Evolutionary conservation across 2,797 vertebrate species (phyloP).

Genomic region (Champsocephalus gunnari): DNA sequence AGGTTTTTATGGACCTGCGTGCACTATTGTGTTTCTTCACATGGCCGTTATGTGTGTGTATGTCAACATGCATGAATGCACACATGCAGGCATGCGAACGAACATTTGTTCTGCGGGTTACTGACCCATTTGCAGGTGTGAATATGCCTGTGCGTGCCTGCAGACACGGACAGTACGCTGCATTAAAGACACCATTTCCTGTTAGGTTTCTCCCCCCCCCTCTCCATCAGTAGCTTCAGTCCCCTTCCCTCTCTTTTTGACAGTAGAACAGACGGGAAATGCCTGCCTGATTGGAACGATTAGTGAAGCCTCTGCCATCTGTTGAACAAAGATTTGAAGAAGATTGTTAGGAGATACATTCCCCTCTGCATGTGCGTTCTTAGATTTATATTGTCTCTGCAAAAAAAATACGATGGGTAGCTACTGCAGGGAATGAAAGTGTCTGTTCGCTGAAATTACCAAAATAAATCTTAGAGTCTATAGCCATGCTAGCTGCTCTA

Average conservation of each 20-base stretch:
- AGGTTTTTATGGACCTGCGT: slow-evolving; percentile 48
- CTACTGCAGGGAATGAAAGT: slow-evolving; percentile 6
- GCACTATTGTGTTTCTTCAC: slow-evolving; percentile 55
- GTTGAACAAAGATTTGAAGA: slow-evolving; percentile 49
- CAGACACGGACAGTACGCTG: slow-evolving; percentile 40
- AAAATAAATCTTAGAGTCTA: background rate
- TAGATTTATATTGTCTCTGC: slow-evolving; percentile 13
- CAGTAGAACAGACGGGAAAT: slow-evolving; percentile 67
- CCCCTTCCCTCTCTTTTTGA: slow-evolving; percentile 21
- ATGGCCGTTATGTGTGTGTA: slow-evolving; percentile 49
- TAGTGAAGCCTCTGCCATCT: slow-evolving; percentile 69
- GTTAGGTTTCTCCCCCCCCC: background rate
- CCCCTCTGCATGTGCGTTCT: slow-evolving; percentile 4
- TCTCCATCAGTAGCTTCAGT: slow-evolving; percentile 29
- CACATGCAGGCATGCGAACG: slow-evolving; percentile 60
- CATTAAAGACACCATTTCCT: slow-evolving; percentile 31
- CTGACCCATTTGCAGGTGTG: slow-evolving; percentile 71
- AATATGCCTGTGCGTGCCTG: slow-evolving; percentile 61
- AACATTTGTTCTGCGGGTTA: slow-evolving; percentile 55
- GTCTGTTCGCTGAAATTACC: background rate
- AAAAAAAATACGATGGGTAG: background rate
- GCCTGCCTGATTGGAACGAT: slow-evolving; percentile 67
- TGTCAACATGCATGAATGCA: slow-evolving; percentile 63
- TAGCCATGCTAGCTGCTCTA: background rate
- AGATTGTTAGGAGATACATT: slow-evolving; percentile 31